Percentiles rank a stretch among this genome's conserved stretches.
phyloP scores from a whole-genome alignment of 1,140 invertebrate genomes.

The Bicyclus anynana region DNA sequence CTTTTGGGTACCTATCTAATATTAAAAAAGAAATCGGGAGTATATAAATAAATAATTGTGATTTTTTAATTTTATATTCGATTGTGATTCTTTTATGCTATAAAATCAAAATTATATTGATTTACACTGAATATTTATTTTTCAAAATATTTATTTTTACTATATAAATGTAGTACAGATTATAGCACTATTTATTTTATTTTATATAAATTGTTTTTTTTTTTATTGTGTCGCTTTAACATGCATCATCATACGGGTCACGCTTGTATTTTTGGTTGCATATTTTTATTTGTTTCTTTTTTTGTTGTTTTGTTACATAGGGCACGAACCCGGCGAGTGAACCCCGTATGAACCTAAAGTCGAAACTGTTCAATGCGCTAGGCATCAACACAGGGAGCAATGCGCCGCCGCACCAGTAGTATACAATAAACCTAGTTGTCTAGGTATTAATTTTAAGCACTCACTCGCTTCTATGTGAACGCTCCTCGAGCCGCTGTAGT shows the following conservation, averaged over 20 bases:
- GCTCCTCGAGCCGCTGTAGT: slow-evolving; percentile 25
- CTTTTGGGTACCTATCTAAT: too few relatives aligned
- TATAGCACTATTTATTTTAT: neutral
- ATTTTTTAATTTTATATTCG: too few relatives aligned
- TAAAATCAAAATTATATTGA: too few relatives aligned
- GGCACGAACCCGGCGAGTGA: slow-evolving; percentile 71
- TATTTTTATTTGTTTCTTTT: slow-evolving; percentile 49
- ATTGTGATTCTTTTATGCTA: too few relatives aligned
- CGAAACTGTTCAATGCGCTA: slow-evolving; percentile 77
- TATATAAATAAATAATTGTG: too few relatives aligned
- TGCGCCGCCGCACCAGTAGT: slow-evolving; percentile 68
- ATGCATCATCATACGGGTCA: neutral
- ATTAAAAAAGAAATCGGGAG: too few relatives aligned
- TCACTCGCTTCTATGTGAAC: slow-evolving; percentile 55
- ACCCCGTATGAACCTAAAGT: slow-evolving; percentile 74
- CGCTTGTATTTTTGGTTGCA: slow-evolving; percentile 45
- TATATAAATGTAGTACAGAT: too few relatives aligned
- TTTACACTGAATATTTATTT: too few relatives aligned
- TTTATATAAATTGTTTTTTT: neutral
- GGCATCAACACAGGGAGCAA: slow-evolving; percentile 72
- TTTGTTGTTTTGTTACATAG: slow-evolving; percentile 60
- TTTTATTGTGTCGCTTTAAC: slow-evolving; percentile 1
- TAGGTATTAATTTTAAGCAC: slow-evolving; percentile 50
- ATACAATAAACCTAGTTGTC: slow-evolving; percentile 39
- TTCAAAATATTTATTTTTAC: too few relatives aligned